phyloP scores from a whole-genome alignment of 2,113 vertebrate genomes.

The Cephalopterus ornatus region DNA sequence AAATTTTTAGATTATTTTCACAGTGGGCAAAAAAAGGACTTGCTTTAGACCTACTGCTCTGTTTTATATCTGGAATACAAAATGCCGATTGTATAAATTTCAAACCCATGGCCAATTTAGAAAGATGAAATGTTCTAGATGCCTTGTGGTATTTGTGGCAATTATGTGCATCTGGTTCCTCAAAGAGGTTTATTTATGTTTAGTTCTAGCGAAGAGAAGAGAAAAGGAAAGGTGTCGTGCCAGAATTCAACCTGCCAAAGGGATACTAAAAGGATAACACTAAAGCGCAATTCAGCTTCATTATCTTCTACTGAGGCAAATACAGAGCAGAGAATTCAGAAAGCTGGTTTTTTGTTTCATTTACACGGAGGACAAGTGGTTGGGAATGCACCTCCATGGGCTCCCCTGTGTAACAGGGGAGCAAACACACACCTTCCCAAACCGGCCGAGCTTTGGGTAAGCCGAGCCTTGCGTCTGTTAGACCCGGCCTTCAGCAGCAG shows the following conservation, averaged over 20 bases:
- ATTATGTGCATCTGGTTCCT: not conserved
- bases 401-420: not conserved
- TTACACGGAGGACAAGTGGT: not conserved
- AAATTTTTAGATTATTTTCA: slow-evolving; percentile 48
- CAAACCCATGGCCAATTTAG: not conserved
- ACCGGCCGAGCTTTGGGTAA: fast-evolving
- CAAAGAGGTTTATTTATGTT: not conserved
- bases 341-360: not conserved
- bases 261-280: not conserved
- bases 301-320: not conserved
- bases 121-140: not conserved
- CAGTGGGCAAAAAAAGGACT: not conserved
- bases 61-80: slow-evolving; percentile 3
- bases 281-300: not conserved
- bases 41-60: not conserved
- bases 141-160: not conserved
- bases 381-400: not conserved
- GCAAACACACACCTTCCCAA: not conserved
- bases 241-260: not conserved
- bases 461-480: not conserved
- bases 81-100: slow-evolving; percentile 17
- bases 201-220: not conserved
- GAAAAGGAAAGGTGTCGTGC: not conserved
- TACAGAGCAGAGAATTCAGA: not conserved
- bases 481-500: not conserved